phyloP scores from a whole-genome alignment of 2,888 invertebrate species.

The Vannuccia rotundouncinata region DNA sequence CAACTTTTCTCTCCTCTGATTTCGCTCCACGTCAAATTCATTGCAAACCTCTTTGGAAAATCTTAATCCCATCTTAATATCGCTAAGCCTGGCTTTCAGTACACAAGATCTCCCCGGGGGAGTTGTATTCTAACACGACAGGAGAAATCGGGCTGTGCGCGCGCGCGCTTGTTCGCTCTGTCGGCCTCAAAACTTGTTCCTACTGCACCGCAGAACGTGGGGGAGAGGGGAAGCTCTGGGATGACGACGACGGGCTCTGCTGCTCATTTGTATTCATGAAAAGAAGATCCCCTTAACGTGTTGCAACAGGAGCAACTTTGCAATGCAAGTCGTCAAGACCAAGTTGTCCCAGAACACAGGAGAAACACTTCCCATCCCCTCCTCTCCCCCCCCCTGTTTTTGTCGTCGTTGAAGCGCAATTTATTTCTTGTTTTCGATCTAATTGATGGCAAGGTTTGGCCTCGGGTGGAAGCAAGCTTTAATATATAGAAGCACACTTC shows the following conservation, averaged over 20 bases:
- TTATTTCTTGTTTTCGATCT: constrained; percentile 1
- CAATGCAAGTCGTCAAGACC: no score
- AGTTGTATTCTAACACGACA: constrained; percentile 11
- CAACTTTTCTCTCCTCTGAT: not conserved
- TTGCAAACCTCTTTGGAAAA: not conserved
- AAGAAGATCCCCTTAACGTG: constrained; percentile 18
- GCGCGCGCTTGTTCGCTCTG: not conserved
- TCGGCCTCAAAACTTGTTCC: not conserved
- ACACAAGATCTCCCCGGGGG: constrained; percentile 4
- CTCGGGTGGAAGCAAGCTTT: not conserved
- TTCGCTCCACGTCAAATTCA: not conserved
- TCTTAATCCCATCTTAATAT: constrained; percentile 23
- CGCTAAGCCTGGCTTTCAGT: constrained; percentile 9
- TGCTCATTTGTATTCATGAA: constrained; percentile 19
- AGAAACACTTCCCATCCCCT: no score
- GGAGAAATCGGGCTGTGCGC: not conserved
- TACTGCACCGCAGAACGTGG: not conserved
- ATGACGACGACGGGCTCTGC: not conserved
- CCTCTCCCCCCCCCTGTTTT: no score
- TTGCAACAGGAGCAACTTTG: not conserved
- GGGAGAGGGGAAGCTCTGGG: no score
- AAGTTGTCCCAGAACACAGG: no score
- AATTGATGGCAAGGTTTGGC: constrained; percentile 2
- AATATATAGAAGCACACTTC: not conserved
- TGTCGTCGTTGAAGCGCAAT: not conserved